Evolutionary conservation across 2,113 vertebrate genomes (phyloP).

Genomic region (Steatornis caripensis): DNA sequence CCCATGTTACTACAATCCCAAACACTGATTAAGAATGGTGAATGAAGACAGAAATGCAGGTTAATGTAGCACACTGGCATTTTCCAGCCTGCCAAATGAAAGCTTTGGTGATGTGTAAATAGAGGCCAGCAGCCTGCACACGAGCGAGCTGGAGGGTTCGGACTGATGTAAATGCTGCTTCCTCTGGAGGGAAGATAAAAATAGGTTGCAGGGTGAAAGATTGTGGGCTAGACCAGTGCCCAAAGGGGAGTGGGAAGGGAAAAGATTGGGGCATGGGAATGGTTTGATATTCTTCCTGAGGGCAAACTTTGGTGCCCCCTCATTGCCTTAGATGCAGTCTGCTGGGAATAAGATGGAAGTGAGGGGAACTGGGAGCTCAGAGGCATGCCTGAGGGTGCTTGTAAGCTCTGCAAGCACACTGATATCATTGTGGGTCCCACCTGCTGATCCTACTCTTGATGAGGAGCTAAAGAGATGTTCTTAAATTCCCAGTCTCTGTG

Average conservation of each 20-base stretch:
- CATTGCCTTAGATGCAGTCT: background rate
- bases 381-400: background rate
- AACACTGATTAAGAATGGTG: slow-evolving; percentile 7
- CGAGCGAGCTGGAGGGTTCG: background rate
- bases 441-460: background rate
- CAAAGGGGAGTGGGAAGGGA: background rate
- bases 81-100: slow-evolving; percentile 27
- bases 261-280: background rate
- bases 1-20: background rate
- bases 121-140: background rate
- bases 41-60: background rate
- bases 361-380: background rate
- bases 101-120: background rate
- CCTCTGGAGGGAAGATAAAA: background rate
- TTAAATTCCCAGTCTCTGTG: background rate
- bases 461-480: background rate
- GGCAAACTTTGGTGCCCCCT: background rate
- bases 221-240: background rate
- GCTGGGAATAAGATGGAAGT: background rate
- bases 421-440: background rate
- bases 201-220: background rate
- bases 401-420: background rate
- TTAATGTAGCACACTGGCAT: background rate
- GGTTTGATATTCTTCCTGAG: background rate
- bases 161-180: background rate